phyloP scores from a whole-genome alignment of 2,888 invertebrate genomes.

The Abrostola triplasia region DNA sequence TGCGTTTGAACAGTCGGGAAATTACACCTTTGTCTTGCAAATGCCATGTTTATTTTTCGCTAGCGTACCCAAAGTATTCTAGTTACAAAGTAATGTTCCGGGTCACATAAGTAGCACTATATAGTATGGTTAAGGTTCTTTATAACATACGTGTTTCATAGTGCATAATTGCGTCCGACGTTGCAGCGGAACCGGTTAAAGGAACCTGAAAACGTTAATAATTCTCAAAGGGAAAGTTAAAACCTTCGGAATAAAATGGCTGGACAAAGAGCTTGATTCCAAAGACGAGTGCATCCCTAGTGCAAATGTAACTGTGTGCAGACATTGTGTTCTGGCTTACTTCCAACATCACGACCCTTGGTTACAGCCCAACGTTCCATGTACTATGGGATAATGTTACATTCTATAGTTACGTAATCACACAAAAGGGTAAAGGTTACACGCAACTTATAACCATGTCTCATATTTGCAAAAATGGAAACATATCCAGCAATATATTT shows the following conservation, averaged over 20 bases:
- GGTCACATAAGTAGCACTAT: conserved; percentile 43
- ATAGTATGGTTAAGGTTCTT: conserved; percentile 37
- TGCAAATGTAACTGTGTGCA: conserved; percentile 78
- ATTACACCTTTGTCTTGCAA: conserved; percentile 26
- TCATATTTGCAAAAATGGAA: not conserved
- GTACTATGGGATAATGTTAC: conserved; percentile 59
- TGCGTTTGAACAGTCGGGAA: conserved; percentile 19
- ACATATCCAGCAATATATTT: not conserved
- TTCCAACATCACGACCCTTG: conserved; percentile 75
- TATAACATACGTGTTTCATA: conserved; percentile 21
- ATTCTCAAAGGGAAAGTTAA: conserved; percentile 40
- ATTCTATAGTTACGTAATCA: conserved; percentile 26
- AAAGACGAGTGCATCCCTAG: conserved; percentile 58
- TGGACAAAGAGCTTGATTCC: conserved; percentile 50
- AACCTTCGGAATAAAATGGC: conserved; percentile 41
- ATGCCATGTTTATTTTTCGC: conserved; percentile 33
- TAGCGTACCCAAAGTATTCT: conserved; percentile 19
- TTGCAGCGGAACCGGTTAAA: conserved; percentile 1
- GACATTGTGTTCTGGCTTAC: conserved; percentile 78
- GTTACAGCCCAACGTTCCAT: conserved; percentile 66
- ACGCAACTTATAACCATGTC: not conserved
- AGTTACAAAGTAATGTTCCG: conserved; percentile 33
- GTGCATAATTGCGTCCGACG: conserved; percentile 39
- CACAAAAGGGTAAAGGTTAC: conserved; percentile 28
- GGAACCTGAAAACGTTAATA: conserved; percentile 25